These are phyloP conservation scores for Cristatella mucedo DNA, from an alignment of 2,888 invertebrate species.

Conservation along the genomic window DNA sequence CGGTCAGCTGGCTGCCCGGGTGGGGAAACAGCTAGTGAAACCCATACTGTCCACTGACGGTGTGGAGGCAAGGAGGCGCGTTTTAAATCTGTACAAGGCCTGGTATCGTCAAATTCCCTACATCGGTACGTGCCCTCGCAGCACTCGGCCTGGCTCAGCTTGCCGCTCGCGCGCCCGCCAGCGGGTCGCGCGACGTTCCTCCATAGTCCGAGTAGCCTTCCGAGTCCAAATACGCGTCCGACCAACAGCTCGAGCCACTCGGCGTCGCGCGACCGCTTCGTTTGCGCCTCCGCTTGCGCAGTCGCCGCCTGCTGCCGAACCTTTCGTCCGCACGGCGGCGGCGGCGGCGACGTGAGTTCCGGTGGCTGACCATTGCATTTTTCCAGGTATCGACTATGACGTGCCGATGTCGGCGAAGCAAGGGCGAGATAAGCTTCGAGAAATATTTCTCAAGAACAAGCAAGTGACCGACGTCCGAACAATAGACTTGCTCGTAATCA, in stretches of 20 bases:
- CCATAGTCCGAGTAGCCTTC: no score
- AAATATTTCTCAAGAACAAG: constrained; percentile 59
- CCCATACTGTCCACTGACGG: constrained; percentile 65
- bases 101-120: constrained; percentile 84
- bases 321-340: no score
- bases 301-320: no score
- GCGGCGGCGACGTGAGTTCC: no score
- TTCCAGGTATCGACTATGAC: constrained; percentile 65
- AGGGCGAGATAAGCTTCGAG: constrained; percentile 55
- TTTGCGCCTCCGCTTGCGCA: no score
- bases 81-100: constrained; percentile 71
- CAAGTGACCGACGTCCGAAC: constrained; percentile 67
- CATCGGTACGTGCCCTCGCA: constrained; percentile 60
- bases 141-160: no score
- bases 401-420: constrained; percentile 57
- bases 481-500: constrained; percentile 77
- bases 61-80: constrained; percentile 63
- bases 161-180: no score
- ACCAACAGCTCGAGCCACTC: no score
- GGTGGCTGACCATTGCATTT: no score
- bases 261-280: no score
- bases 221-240: no score
- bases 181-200: no score
- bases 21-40: constrained; percentile 48
- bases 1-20: constrained; percentile 5